A percentile compares a stretch with the other conserved stretches of the same genome.
These are phyloP conservation scores for Leptinotarsa peninsularis DNA, from an alignment of 2,888 invertebrate genomes.

Conservation along the genomic window DNA sequence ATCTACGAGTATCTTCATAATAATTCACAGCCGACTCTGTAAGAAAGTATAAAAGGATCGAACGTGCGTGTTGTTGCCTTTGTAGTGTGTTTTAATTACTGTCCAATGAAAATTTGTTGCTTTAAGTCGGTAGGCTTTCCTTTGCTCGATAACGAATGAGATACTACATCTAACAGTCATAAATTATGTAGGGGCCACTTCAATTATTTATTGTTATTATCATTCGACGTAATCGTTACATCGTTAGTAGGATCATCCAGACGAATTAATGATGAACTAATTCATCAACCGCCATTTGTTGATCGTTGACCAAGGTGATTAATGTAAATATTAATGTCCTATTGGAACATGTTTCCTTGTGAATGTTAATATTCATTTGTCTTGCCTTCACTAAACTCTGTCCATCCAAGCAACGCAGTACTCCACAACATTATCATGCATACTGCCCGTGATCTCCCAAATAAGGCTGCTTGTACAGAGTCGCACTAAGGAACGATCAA, in stretches of 20 bases:
- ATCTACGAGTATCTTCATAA: too few species aligned
- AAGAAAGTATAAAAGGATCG: not conserved
- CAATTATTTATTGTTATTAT: slow-evolving; percentile 27
- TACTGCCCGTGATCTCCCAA: too few species aligned
- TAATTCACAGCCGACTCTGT: too few species aligned
- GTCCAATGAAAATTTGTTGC: slow-evolving; percentile 44
- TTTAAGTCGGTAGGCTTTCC: slow-evolving; percentile 30
- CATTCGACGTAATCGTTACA: slow-evolving; percentile 21
- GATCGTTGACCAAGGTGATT: not conserved
- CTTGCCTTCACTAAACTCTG: too few species aligned
- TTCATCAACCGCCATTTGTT: not conserved
- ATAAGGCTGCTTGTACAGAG: too few species aligned
- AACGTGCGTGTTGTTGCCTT: slow-evolving; percentile 50
- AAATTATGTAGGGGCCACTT: slow-evolving; percentile 15
- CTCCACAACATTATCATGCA: too few species aligned
- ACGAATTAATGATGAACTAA: slow-evolving; percentile 6
- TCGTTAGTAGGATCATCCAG: not conserved
- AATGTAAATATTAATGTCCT: not conserved
- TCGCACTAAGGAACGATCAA: too few species aligned
- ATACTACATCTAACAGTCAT: slow-evolving; percentile 25
- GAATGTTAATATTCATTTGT: too few species aligned
- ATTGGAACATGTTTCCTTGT: too few species aligned
- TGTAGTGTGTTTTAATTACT: slow-evolving; percentile 35
- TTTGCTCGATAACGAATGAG: slow-evolving; percentile 35
- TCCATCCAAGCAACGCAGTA: too few species aligned